Evolutionary conservation across 2,888 invertebrate genomes (phyloP).

Genomic region (Alentia gelatinosa): DNA sequence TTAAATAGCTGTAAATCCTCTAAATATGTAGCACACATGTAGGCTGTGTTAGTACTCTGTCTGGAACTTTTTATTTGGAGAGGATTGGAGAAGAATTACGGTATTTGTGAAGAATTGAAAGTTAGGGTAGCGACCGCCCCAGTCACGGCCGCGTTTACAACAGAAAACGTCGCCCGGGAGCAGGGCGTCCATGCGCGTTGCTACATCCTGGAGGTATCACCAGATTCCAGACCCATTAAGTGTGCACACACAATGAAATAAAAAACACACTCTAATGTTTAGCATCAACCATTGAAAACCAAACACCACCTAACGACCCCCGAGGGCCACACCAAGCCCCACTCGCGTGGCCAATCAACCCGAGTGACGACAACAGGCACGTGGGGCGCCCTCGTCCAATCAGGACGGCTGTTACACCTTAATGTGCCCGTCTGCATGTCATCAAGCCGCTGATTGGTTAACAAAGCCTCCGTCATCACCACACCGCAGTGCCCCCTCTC

Average conservation of each 20-base stretch:
- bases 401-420: not conserved
- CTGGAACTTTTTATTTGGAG: no score
- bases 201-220: no score
- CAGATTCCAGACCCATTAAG: not conserved
- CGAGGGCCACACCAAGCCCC: not conserved
- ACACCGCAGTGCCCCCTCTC: not conserved
- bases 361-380: not conserved
- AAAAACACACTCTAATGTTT: not conserved
- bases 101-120: no score
- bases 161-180: no score
- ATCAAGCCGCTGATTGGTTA: conserved; percentile 11
- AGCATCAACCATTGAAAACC: not conserved
- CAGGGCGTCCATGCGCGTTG: no score
- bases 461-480: not conserved
- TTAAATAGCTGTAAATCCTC: no score
- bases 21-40: no score
- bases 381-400: not conserved
- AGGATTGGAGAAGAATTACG: no score
- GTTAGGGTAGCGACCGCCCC: no score
- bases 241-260: not conserved
- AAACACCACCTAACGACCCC: not conserved
- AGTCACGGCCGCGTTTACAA: no score
- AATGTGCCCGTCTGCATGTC: not conserved
- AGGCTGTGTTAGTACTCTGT: no score
- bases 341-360: no score